phyloP scores from a whole-genome alignment of 2,113 vertebrate genomes.

The Prunella himalayana region DNA sequence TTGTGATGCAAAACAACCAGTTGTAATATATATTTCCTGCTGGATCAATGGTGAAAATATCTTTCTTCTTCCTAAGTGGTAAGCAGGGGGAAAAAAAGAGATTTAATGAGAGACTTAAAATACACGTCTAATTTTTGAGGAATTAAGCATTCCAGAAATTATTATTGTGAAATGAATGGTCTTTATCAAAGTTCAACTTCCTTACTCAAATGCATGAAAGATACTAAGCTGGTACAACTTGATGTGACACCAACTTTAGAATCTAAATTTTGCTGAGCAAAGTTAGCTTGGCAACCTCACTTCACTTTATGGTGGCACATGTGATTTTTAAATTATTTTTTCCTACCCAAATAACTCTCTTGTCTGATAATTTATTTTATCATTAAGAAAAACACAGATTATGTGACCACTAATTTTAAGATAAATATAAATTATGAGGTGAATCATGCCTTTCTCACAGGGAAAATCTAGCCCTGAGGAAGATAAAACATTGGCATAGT shows the following conservation, averaged over 20 bases:
- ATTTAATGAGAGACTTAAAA: not conserved
- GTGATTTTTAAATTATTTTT: not conserved
- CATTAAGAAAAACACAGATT: not conserved
- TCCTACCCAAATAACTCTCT: not conserved
- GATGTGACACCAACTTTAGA: not conserved
- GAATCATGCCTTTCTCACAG: not conserved
- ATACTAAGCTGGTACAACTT: not conserved
- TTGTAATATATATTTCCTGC: constrained; percentile 90
- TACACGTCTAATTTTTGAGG: not conserved
- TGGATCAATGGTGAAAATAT: constrained; percentile 84
- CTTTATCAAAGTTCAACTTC: not conserved
- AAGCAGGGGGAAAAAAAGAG: not conserved
- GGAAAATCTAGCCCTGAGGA: not conserved
- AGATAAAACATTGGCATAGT: not conserved
- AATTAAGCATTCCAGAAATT: not conserved
- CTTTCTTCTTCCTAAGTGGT: constrained; percentile 78
- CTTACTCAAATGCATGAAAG: not conserved
- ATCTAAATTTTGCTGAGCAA: not conserved
- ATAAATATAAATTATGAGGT: not conserved
- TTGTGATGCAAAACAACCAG: constrained; percentile 89
- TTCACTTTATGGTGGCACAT: not conserved
- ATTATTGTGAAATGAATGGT: not conserved
- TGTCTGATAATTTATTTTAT: not conserved
- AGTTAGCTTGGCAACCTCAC: not conserved
- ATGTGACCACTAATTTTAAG: not conserved